Evolutionary conservation across 2,888 invertebrate genomes (phyloP), one percentile per base, ranked within the genome.

Genomic region (Thumatha senex): DNA sequence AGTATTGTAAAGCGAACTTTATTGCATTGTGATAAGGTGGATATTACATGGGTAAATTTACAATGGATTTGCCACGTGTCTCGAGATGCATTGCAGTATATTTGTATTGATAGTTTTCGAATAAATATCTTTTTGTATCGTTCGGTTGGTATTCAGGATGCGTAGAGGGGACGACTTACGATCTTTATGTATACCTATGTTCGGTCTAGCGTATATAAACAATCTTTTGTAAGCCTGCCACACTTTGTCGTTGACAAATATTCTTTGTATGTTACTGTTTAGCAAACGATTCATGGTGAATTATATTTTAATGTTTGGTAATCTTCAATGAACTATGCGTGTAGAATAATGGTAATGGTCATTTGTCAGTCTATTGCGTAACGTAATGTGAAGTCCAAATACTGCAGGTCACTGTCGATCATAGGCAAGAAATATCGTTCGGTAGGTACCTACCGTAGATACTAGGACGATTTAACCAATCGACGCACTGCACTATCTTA

Each of bases 91-190:
- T 64, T 67, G 56, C 58, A 62, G 56, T 57, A 64, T 62, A 63
- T 67, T 67, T 62, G 54, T 67, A 59, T 64, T 63, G 67, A 63
- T 67, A 58, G 67, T 63, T 59, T 67, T 57, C 53, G 54, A 62
- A 67, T 67, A 64, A 67, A 64, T 67, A 67, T 60, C 60, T 67
- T 46, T 50, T 64, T 56, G 56, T 60, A 62, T 64, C 59, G 46
- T 40, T 36, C 43, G 40, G 49, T 67, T 67, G 57, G 56, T 67
- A 67, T 67, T 67, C 67, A 64, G 55, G 60, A 60, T 48, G 64
- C 62, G 67, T 64, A 57, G 51, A 46, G 42, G 57, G 56, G 33
- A 40, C 36, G 46, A 15, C 24, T 29, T 24, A 15, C n/a, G 45
- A 51, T 61, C 48, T 60, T 51, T n/a, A 24, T 63, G 46, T 51